phyloP scores from a whole-genome alignment of 2,888 invertebrate species.

The Zhuqinia jingwanae region DNA sequence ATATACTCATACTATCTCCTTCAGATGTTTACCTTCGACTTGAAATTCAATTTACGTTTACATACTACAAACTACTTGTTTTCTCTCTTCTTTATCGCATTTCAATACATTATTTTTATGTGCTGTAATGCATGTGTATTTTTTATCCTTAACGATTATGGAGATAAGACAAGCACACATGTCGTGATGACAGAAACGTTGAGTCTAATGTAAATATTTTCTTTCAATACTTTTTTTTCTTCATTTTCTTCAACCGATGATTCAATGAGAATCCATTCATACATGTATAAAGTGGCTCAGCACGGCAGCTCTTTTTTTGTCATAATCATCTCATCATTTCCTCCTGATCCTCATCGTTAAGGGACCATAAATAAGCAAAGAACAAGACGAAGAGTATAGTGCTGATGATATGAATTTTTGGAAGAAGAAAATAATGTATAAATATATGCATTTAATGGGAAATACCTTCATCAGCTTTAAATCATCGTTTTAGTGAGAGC shows the following conservation, averaged over 20 bases:
- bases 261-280: not conserved
- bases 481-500: not conserved
- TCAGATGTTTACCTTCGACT: conserved; percentile 16
- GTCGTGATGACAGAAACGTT: not conserved
- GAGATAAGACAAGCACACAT: conserved; percentile 25
- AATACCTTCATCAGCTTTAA: not conserved
- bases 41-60: conserved; percentile 8
- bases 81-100: conserved; percentile 6
- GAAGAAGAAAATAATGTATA: not conserved
- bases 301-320: too few species aligned
- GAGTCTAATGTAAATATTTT: conserved; percentile 49
- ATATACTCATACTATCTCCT: not conserved
- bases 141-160: conserved; percentile 13
- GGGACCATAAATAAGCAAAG: not conserved
- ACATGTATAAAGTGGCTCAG: not conserved
- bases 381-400: not conserved
- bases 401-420: too few species aligned
- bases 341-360: not conserved
- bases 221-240: conserved; percentile 44
- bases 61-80: not conserved
- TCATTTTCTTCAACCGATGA: not conserved
- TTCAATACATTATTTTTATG: not conserved
- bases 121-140: not conserved
- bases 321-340: too few species aligned
- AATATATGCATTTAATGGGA: not conserved